Percentiles rank a stretch among this genome's conserved stretches.
Conservation (phyloP, 2,113 vertebrate species). For the Castor canadensis region DNA sequence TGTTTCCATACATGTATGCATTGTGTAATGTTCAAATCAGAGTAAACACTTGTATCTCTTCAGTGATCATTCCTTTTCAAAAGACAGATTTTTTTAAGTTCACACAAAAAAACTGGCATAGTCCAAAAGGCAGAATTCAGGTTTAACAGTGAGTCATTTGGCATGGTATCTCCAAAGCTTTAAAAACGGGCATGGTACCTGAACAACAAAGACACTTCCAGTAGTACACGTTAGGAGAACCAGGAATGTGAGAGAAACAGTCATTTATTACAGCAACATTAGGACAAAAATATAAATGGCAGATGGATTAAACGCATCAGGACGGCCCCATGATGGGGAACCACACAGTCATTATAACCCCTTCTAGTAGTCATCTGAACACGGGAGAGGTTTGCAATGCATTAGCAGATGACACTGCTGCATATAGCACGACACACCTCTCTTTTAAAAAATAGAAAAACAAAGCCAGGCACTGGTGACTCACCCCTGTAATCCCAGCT, state of each 20-base stretch:
- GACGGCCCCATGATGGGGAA: neutral
- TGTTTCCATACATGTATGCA: neutral
- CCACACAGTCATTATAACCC: neutral
- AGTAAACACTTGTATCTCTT: neutral
- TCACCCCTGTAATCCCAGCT: too few relatives aligned
- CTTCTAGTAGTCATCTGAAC: neutral
- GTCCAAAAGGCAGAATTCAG: neutral
- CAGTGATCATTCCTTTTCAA: neutral
- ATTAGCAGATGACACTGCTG: too few relatives aligned
- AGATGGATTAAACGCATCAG: neutral
- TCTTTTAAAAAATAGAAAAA: too few relatives aligned
- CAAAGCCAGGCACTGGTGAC: too few relatives aligned
- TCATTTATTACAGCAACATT: neutral
- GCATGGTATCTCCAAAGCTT: neutral
- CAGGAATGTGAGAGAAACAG: neutral
- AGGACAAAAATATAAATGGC: neutral
- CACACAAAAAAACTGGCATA: neutral
- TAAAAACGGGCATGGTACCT: neutral
- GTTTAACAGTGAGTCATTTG: neutral
- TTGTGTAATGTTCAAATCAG: neutral
- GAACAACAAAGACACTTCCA: neutral
- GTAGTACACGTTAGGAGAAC: neutral
- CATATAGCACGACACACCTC: neutral
- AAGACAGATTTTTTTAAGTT: neutral
- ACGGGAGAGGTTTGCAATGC: too few relatives aligned